Percentiles rank a stretch among this genome's conserved stretches.
Evolutionary conservation across 2,113 vertebrate genomes (phyloP).

Genomic region (Pteropus alecto): DNA sequence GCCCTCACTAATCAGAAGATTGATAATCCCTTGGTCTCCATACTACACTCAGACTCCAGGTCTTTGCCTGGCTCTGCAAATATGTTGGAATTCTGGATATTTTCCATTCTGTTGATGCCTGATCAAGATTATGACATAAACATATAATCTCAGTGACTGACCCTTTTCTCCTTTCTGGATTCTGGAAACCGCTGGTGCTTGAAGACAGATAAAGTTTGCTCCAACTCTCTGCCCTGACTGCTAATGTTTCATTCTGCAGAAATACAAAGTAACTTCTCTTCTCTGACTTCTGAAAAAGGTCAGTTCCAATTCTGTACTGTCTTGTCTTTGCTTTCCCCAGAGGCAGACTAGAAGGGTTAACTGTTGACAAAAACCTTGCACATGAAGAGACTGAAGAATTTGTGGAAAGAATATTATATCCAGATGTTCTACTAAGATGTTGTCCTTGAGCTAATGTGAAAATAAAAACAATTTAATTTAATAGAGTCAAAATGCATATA

Average conservation of each 20-base stretch:
- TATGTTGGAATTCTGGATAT: neutral
- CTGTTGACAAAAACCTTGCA: neutral
- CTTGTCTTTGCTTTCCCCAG: neutral
- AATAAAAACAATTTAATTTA: constrained; percentile 58
- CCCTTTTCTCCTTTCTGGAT: neutral
- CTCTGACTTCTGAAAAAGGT: neutral
- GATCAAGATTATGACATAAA: neutral
- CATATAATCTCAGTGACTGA: neutral
- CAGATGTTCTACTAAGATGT: constrained; percentile 59
- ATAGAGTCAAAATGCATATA: constrained; percentile 48
- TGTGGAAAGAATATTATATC: constrained; percentile 55
- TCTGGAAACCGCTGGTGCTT: neutral
- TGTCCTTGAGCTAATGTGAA: constrained; percentile 51
- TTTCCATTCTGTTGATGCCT: neutral
- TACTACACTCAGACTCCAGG: neutral
- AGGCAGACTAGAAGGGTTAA: neutral
- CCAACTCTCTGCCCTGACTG: neutral
- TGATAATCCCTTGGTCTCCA: neutral
- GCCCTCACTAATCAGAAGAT: neutral
- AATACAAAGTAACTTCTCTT: neutral
- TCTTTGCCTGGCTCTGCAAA: neutral
- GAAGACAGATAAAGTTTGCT: neutral
- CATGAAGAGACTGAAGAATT: neutral
- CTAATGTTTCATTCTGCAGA: neutral
- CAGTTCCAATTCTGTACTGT: neutral